Conservation (phyloP, 2,888 invertebrate species). For the Limnephilus rhombicus region DNA sequence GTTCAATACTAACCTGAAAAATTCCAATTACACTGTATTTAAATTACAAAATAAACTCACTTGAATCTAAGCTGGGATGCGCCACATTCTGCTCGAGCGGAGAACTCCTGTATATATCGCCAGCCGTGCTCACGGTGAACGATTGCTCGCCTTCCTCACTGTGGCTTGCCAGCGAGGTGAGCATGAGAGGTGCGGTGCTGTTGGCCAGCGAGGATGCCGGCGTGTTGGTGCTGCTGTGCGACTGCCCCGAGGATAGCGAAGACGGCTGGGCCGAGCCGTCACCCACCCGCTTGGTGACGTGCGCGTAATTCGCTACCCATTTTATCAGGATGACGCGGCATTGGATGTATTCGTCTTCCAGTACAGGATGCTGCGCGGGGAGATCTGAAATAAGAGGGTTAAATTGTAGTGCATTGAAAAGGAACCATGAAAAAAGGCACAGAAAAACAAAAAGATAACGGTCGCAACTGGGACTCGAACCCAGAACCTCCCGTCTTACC, state of each 20-base stretch:
- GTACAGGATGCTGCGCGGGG: conserved; percentile 85
- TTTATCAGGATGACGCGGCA: conserved; percentile 93
- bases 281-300: conserved; percentile 83
- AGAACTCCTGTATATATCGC: conserved; percentile 73
- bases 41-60: conserved; percentile 69
- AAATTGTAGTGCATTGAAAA: neutral
- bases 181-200: conserved; percentile 58
- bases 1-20: too few species aligned
- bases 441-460: too few species aligned
- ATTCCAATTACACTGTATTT: neutral
- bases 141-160: conserved; percentile 74
- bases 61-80: conserved; percentile 81
- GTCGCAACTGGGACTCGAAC: too few species aligned
- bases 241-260: conserved; percentile 75
- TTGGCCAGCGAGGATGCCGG: conserved; percentile 72
- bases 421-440: too few species aligned
- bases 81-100: conserved; percentile 76
- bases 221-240: conserved; percentile 70
- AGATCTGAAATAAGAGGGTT: conserved; percentile 77
- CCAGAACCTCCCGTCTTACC: too few species aligned
- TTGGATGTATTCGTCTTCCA: conserved; percentile 82
- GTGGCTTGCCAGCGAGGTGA: conserved; percentile 69
- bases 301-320: conserved; percentile 92
- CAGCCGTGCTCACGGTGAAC: conserved; percentile 74
- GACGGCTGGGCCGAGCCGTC: conserved; percentile 73